phyloP scores from a whole-genome alignment of 2,888 invertebrate genomes.

The Microctonus hyperodae region DNA sequence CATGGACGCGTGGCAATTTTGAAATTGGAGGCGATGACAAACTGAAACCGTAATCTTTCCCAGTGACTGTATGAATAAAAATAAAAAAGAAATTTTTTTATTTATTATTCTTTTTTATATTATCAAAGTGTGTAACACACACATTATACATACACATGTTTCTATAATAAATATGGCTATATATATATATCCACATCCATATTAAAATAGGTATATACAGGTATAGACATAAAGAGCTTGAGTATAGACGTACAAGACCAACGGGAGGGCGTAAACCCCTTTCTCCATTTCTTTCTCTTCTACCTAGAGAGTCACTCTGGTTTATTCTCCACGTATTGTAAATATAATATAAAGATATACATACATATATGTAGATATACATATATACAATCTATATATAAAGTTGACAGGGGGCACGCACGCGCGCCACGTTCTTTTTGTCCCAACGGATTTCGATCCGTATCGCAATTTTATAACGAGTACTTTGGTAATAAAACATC shows the following conservation, averaged over 20 bases:
- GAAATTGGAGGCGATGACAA: constrained; percentile 55
- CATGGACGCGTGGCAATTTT: constrained; percentile 41
- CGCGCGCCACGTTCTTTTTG: constrained; percentile 21
- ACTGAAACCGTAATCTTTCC: constrained; percentile 52
- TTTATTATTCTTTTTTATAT: constrained; percentile 29
- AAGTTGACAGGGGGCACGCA: not conserved
- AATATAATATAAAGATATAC: not conserved
- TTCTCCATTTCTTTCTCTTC: not conserved
- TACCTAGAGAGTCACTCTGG: not conserved
- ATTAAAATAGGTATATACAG: not conserved
- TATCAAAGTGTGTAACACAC: constrained; percentile 32
- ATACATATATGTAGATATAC: not conserved
- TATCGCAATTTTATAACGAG: constrained; percentile 37
- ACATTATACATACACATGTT: not conserved
- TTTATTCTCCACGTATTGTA: not conserved
- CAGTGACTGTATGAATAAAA: constrained; percentile 31
- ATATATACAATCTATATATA: not conserved
- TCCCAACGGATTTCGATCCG: constrained; percentile 40
- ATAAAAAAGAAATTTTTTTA: constrained; percentile 6
- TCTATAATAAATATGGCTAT: not conserved
- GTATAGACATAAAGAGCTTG: not conserved
- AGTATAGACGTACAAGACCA: not conserved
- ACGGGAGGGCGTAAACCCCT: constrained; percentile 11
- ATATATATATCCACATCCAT: not conserved
- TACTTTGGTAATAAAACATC: constrained; percentile 19